Conservation (phyloP, 2,888 invertebrate species). For the Orthosia gracilis region DNA sequence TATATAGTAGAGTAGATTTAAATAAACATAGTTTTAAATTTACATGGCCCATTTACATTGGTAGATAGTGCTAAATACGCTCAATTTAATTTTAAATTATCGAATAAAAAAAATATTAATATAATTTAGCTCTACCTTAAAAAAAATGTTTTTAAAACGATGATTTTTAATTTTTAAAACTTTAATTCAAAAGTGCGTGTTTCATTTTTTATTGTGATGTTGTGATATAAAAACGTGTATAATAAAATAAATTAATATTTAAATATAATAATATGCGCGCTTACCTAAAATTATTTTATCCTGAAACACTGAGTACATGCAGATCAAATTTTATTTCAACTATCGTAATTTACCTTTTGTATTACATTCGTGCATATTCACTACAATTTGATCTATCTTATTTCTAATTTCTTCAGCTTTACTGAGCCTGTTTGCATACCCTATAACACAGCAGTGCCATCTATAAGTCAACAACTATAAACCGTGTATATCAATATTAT, state of each 20-base stretch:
- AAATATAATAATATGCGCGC: slow-evolving; percentile 1
- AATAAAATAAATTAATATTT: no score
- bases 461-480: slow-evolving; percentile 14
- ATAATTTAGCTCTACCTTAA: not conserved
- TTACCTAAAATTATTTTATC: not conserved
- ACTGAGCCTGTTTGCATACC: not conserved
- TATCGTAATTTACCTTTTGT: not conserved
- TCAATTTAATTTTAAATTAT: not conserved
- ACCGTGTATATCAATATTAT: slow-evolving; percentile 1
- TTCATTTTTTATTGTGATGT: slow-evolving; percentile 27
- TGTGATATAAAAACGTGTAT: not conserved
- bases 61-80: not conserved
- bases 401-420: not conserved
- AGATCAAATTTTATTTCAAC: not conserved
- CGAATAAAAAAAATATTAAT: not conserved
- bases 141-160: not conserved
- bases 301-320: not conserved
- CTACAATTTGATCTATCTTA: not conserved
- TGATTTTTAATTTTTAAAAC: not conserved
- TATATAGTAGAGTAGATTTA: not conserved
- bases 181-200: slow-evolving; percentile 20
- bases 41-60: not conserved
- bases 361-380: not conserved
- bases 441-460: slow-evolving; percentile 3
- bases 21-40: not conserved